A percentile compares a stretch with the other conserved stretches of the same genome.
phyloP scores from a whole-genome alignment of 2,113 vertebrate species.

The Tragelaphus strepsiceros region DNA sequence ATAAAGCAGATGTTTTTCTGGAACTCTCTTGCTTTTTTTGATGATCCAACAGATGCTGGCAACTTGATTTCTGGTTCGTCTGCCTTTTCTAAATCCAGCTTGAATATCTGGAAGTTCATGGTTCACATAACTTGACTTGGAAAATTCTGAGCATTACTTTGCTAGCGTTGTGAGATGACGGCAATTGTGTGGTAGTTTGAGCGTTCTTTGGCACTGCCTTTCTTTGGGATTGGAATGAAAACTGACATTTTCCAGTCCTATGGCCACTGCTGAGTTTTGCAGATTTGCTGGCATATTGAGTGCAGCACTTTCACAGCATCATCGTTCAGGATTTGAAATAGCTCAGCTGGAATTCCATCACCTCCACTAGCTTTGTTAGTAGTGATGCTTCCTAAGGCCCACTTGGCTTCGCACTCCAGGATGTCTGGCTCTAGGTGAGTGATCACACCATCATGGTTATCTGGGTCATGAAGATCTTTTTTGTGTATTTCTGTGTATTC shows the following conservation, averaged over 20 bases:
- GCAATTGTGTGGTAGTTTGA: not conserved
- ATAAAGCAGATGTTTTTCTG: not conserved
- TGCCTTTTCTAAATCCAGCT: not conserved
- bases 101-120: not conserved
- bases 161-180: not conserved
- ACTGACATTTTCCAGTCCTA: not conserved
- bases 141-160: not conserved
- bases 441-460: not conserved
- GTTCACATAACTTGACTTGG: not conserved
- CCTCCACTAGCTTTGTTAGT: not conserved
- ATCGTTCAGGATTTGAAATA: not conserved
- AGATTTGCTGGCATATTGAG: not conserved
- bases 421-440: not conserved
- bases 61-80: not conserved
- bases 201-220: not conserved
- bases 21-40: not conserved
- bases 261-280: not conserved
- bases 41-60: not conserved
- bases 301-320: not conserved
- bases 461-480: not conserved
- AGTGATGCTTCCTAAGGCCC: not conserved
- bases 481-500: not conserved
- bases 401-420: not conserved
- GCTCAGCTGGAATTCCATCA: not conserved
- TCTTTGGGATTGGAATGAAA: not conserved